phyloP scores from a whole-genome alignment of 2,888 invertebrate genomes.

The Tiphia femorata region DNA sequence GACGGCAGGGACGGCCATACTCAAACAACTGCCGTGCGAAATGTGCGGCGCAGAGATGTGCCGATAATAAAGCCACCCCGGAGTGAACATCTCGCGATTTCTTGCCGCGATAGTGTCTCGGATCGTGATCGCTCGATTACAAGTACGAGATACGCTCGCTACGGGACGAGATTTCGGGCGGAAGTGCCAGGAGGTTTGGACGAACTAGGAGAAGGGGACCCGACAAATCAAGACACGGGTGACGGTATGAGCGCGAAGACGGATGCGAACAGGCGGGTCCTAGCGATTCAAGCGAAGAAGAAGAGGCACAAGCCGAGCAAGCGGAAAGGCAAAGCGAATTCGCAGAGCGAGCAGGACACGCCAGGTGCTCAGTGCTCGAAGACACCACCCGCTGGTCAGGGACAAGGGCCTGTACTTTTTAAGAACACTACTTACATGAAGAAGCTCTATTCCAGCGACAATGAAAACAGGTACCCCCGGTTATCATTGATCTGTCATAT shows the following conservation, averaged over 20 bases:
- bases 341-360: conserved; percentile 70
- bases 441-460: conserved; percentile 51
- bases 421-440: conserved; percentile 40
- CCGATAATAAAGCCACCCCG: conserved; percentile 38
- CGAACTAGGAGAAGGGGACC: conserved; percentile 10
- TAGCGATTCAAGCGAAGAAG: conserved; percentile 93
- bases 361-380: conserved; percentile 60
- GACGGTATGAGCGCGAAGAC: conserved; percentile 85
- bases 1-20: too few relatives aligned
- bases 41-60: conserved; percentile 48
- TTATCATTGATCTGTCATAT: conserved; percentile 15
- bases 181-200: conserved; percentile 12
- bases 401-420: conserved; percentile 32
- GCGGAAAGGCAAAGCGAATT: conserved; percentile 81
- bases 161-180: conserved; percentile 16
- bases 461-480: conserved; percentile 57
- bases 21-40: conserved; percentile 63
- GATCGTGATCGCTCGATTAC: not conserved
- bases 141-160: not conserved
- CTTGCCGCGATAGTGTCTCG: too few relatives aligned
- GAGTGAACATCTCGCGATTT: too few relatives aligned
- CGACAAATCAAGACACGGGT: conserved; percentile 36
- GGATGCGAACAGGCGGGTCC: conserved; percentile 91
- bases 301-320: conserved; percentile 90
- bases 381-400: conserved; percentile 38